Percentiles rank a stretch among this genome's conserved stretches.
Conservation (phyloP, 2,797 vertebrate species). For the Coendou prehensilis region DNA sequence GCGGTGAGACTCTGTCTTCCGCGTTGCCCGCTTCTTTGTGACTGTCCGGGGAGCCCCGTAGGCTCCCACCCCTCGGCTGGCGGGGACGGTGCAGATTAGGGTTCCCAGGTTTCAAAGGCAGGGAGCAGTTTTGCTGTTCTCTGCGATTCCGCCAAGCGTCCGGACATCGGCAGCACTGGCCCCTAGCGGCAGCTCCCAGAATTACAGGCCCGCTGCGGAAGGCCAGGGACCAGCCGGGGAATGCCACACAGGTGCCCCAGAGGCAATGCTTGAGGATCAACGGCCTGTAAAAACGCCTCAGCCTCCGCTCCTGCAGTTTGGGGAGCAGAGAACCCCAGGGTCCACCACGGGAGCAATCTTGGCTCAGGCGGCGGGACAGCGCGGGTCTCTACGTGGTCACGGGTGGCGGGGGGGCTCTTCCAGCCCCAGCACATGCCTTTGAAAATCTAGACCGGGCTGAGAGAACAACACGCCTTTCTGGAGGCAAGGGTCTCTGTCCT, state of each 20-base stretch:
- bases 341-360: neutral
- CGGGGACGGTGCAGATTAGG: neutral
- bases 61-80: neutral
- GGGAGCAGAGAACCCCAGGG: neutral
- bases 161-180: neutral
- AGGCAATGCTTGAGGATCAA: neutral
- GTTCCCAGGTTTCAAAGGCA: neutral
- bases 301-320: neutral
- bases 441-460: neutral
- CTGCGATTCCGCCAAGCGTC: fast-evolving
- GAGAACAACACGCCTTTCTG: neutral
- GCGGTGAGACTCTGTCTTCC: neutral
- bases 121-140: neutral
- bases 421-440: neutral
- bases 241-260: too few relatives aligned
- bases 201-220: conserved; percentile 59
- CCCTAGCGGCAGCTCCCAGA: conserved; percentile 75
- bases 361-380: neutral
- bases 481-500: neutral
- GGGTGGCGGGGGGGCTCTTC: too few relatives aligned
- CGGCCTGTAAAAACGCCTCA: neutral
- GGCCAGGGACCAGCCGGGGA: neutral
- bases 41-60: neutral
- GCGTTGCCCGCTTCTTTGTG: neutral
- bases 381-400: neutral